Evolutionary conservation across 2,888 invertebrate species (phyloP), one percentile per base, ranked within the genome.

Genomic region (Yponomeuta plumbellus): DNA sequence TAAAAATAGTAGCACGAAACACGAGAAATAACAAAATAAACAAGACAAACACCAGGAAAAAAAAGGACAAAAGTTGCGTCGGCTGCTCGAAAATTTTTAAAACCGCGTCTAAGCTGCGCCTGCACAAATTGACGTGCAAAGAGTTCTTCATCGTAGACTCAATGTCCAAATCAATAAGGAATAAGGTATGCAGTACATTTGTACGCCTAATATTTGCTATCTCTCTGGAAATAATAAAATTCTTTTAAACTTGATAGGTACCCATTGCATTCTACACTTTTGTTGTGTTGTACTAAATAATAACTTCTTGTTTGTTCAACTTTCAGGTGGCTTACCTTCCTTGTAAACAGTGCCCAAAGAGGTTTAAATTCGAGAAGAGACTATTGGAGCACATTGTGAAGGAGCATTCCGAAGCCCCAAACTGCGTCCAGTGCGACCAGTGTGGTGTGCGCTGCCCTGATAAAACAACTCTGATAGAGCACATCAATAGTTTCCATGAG

Each of bases 371-470:
- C 52, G 92, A 93, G 76, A 88, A 92, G 34, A 94, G 93, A 71
- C 92, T 94, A 69, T 92, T 93, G 63, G 91, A 94, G 10, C 97
- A 97, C 80, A 81, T 92, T 20, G 87, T 92, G 65, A 93, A 94
- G 17, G 94, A 96, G 68, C 97, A 97, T 80, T 94, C 94, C 63
- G 92, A 88, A 69, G 74, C 78, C 39, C 91, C 93, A 56, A 92
- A 92, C 61, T 92, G 93, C 69, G 92, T 93, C 70, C 81, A 88
- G 2, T 97, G 97, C 77, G 85, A 88, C 1, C 92, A 94, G 66
- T 97, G 97, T 74, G 90, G 91, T 66, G 93, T 94, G 1, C 87
- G 92, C n/a, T 94, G 95, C 75, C 93, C 93, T 0, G 92, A 93
- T 68, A 92, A 92, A 69, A 90, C 92, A 20, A 86, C 92, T 3